Evolutionary conservation across 2,113 vertebrate species (phyloP), one percentile per base, ranked within the genome.

Genomic region (Tricholaema leucomelas): DNA sequence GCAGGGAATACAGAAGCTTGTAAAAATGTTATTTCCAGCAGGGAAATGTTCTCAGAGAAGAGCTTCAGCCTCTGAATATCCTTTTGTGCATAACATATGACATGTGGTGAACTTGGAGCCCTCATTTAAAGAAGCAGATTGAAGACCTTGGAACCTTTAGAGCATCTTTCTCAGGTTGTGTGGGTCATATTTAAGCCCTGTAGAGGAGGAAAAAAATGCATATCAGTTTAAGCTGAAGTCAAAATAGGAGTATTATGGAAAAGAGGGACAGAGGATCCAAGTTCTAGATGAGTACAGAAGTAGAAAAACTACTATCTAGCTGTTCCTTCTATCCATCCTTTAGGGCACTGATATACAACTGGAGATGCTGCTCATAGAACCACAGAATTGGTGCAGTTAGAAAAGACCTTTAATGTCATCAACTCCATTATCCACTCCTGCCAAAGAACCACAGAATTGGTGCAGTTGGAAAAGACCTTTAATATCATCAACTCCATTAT

Each of bases 1-100:
- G 58, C 83, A 90, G 73, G 42, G 70, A 96, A 82, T 70, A 93
- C 90, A 96, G 91, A 96, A 95, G 94, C 85, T 91, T 95, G 93
- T 95, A 94, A 95, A 96, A 94, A 92, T 59, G 86, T 96, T 93
- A 90, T 90, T 96, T 94, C 94, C 91, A 90, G 75, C 88, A 92
- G 95, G 48, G 87, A 93, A 92, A 90, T 80, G 85, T 88, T 93
- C 60, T 81, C 27, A 0, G 77, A 87, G 80, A 82, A 82, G 58
- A 92, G 76, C 82, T 90, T 94, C 88, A 91, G 87, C 80, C 79
- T 93, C 80, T 91, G 85, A 85, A 76, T 70, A 72, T 66, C 52
- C 67, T 80, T 88, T 87, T 80, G 75, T 48, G 84, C 35, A 50
- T 75, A 84, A 86, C 58, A 63, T 52, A 60, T 25, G 87, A 77